These are phyloP conservation scores for Chaenodraco wilsoni DNA, from an alignment of 2,797 vertebrate genomes.

Conservation along the genomic window DNA sequence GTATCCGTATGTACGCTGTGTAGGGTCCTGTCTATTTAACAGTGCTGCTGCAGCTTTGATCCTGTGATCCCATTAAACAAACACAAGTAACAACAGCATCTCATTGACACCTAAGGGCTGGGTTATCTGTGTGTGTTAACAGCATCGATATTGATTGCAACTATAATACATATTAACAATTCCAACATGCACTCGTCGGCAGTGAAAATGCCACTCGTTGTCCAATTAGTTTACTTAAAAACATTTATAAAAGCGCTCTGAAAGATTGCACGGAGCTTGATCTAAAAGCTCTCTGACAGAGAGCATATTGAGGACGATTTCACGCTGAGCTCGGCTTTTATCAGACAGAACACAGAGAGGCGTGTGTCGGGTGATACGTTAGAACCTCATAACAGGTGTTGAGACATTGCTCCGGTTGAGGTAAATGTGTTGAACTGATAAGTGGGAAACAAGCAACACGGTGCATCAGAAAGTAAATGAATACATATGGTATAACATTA, in stretches of 20 bases:
- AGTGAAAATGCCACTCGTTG: conserved; percentile 40
- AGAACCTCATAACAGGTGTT: conserved; percentile 16
- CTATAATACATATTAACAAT: conserved; percentile 22
- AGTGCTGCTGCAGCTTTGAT: conserved; percentile 22
- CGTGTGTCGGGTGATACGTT: conserved; percentile 7
- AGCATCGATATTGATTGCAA: conserved; percentile 25
- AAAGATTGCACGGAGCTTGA: conserved; percentile 51
- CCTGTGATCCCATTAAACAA: conserved; percentile 52
- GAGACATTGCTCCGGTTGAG: background rate
- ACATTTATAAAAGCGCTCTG: conserved; percentile 25
- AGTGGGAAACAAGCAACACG: background rate
- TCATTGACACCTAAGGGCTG: conserved; percentile 12
- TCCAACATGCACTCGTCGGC: conserved; percentile 18
- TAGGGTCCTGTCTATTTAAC: conserved; percentile 26
- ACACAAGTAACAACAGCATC: conserved; percentile 19
- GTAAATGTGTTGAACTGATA: conserved; percentile 10
- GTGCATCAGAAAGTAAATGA: background rate
- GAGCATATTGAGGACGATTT: conserved; percentile 48
- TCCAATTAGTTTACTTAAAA: conserved; percentile 55
- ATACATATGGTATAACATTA: background rate
- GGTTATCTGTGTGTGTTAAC: conserved; percentile 13
- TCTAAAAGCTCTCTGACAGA: conserved; percentile 49
- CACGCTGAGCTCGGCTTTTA: conserved; percentile 33
- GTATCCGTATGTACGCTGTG: background rate
- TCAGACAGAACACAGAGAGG: conserved; percentile 19